These are phyloP conservation scores for Myotis davidii DNA, from an alignment of 2,113 vertebrate species.

Conservation along the genomic window DNA sequence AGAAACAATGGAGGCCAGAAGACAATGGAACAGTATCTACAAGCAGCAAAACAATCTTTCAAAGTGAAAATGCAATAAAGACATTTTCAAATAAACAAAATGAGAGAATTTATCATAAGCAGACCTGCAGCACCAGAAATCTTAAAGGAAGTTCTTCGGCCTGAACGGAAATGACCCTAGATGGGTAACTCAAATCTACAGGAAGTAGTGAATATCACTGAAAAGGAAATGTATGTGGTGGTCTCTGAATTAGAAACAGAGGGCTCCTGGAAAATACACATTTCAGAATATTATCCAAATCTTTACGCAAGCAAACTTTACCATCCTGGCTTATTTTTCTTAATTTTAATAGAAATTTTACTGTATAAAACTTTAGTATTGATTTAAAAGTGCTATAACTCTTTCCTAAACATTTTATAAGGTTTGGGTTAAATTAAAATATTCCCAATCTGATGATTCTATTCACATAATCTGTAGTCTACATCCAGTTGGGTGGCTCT, in stretches of 20 bases:
- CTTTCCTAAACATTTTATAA: background rate
- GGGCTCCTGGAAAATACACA: background rate
- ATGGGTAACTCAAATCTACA: background rate
- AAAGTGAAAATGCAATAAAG: constrained; percentile 39
- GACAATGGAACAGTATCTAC: background rate
- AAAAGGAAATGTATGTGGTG: background rate
- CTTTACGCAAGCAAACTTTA: background rate
- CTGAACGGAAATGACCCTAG: background rate
- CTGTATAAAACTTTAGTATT: background rate
- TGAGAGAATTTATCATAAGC: background rate
- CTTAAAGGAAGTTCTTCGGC: background rate
- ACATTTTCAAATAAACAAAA: background rate
- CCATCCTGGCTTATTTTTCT: background rate
- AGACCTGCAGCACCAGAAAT: background rate
- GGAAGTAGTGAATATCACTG: background rate
- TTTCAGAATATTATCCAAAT: background rate
- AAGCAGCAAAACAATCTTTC: background rate
- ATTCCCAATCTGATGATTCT: background rate
- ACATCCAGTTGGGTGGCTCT: background rate
- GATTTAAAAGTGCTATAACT: background rate
- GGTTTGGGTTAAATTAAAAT: background rate
- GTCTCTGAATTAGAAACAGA: background rate
- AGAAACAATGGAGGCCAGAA: background rate
- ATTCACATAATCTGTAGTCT: background rate
- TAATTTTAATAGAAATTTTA: background rate